Conservation (phyloP, 2,113 vertebrate genomes). For the Picathartes gymnocephalus region DNA sequence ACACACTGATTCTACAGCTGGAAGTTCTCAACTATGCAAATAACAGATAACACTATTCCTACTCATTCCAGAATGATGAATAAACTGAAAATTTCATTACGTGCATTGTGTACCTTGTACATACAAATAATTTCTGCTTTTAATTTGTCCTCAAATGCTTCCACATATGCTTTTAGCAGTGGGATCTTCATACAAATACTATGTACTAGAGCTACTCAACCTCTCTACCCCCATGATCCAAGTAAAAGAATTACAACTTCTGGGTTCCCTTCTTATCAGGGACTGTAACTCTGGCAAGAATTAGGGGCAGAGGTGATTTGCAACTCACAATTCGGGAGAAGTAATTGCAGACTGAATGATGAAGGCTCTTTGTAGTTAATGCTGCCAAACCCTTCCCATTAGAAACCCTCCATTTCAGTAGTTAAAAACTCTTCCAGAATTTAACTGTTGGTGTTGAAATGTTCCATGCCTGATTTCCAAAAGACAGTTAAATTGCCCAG, state of each 20-base stretch:
- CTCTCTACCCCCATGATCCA: background rate
- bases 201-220: background rate
- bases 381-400: conserved; percentile 18
- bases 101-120: background rate
- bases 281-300: background rate
- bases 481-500: conserved; percentile 29
- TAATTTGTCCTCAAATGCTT: background rate
- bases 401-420: conserved; percentile 13
- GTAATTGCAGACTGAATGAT: background rate
- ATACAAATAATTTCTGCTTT: background rate
- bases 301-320: background rate
- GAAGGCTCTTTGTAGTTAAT: background rate
- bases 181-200: background rate
- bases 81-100: background rate
- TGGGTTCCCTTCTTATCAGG: background rate
- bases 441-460: conserved; percentile 22
- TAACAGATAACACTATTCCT: background rate
- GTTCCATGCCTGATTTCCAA: conserved; percentile 26
- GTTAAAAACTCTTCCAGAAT: conserved; percentile 22
- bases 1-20: background rate
- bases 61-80: background rate
- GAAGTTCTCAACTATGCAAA: background rate
- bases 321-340: background rate
- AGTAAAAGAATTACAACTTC: background rate
- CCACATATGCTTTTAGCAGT: background rate